These are phyloP conservation scores for Cotesia chilonis DNA, from an alignment of 1,140 invertebrate species.

Conservation along the genomic window DNA sequence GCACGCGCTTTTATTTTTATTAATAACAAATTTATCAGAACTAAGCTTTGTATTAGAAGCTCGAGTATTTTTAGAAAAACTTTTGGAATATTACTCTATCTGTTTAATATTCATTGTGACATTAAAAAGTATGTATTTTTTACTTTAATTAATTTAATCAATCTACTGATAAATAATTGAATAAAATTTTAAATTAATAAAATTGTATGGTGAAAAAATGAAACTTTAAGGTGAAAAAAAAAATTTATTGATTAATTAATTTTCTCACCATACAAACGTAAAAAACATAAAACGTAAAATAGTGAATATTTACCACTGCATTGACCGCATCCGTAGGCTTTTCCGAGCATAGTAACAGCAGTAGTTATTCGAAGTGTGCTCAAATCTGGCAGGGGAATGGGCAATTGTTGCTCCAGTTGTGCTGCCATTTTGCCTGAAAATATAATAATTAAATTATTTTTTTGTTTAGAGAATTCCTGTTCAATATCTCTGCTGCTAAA, in stretches of 20 bases:
- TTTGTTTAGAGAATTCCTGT: slow-evolving; percentile 72
- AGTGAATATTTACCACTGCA: slow-evolving; percentile 60
- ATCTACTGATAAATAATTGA: no score
- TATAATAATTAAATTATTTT: slow-evolving; percentile 33
- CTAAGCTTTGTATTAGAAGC: slow-evolving; percentile 31
- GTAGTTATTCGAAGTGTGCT: slow-evolving; percentile 67
- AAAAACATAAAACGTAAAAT: background rate
- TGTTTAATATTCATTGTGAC: no score
- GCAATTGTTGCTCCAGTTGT: slow-evolving; percentile 64
- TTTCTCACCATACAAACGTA: background rate
- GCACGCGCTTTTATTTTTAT: slow-evolving; percentile 51
- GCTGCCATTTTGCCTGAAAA: slow-evolving; percentile 56
- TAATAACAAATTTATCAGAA: slow-evolving; percentile 38
- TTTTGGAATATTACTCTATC: background rate
- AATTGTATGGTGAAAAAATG: no score
- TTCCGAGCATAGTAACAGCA: slow-evolving; percentile 69
- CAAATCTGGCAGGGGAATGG: slow-evolving; percentile 67
- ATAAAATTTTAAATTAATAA: no score
- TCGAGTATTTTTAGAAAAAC: slow-evolving; percentile 4
- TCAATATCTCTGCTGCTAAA: slow-evolving; percentile 72
- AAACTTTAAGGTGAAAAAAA: background rate
- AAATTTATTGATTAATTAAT: background rate
- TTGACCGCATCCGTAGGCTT: slow-evolving; percentile 70
- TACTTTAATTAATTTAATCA: no score
- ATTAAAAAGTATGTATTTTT: no score